Conservation (phyloP, 2,888 invertebrate species). For the Eupsilia transversa region DNA sequence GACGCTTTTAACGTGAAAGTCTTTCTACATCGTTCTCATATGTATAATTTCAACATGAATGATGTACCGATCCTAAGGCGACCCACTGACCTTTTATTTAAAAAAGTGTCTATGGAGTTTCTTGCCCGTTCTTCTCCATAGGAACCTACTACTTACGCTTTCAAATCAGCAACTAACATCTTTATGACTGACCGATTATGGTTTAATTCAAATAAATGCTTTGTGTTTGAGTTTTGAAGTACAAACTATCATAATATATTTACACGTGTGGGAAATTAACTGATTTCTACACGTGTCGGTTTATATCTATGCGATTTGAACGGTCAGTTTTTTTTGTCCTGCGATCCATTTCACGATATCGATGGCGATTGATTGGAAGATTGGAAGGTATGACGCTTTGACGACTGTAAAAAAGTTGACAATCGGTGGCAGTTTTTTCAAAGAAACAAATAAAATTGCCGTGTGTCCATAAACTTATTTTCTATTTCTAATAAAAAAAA, state of each 20-base stretch:
- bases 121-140: background rate
- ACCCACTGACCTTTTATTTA: background rate
- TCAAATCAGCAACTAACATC: background rate
- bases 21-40: background rate
- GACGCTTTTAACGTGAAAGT: background rate
- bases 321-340: slow-evolving; percentile 34
- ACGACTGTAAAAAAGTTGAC: slow-evolving; percentile 31
- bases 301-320: slow-evolving; percentile 18
- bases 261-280: background rate
- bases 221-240: background rate
- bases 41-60: background rate
- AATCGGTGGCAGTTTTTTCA: slow-evolving; percentile 16
- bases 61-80: too few species aligned
- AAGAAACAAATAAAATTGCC: background rate
- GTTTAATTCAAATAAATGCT: background rate
- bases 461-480: too few species aligned
- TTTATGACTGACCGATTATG: background rate
- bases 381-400: slow-evolving; percentile 47
- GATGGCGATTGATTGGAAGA: slow-evolving; percentile 57
- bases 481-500: background rate
- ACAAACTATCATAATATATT: background rate
- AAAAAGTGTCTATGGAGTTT: background rate
- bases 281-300: background rate
- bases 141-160: background rate
- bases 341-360: slow-evolving; percentile 57